Evolutionary conservation across 2,797 vertebrate genomes (phyloP).

Genomic region (Falco biarmicus): DNA sequence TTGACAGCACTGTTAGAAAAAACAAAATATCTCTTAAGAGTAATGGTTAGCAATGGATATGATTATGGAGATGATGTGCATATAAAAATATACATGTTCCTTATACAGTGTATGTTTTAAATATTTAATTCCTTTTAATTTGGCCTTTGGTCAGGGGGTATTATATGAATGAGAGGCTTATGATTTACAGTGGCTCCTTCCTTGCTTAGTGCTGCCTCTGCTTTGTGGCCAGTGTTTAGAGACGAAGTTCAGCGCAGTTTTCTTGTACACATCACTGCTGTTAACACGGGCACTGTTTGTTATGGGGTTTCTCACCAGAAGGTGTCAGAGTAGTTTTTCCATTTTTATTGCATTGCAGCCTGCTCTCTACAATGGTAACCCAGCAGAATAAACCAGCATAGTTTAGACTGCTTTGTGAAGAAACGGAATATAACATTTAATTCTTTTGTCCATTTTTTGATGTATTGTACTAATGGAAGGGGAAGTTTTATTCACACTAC

Average conservation of each 20-base stretch:
- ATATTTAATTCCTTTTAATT: background rate
- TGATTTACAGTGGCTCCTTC: background rate
- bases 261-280: background rate
- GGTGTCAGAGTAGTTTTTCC: slow-evolving; percentile 62
- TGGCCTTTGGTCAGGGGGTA: background rate
- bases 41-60: accelerated
- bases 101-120: background rate
- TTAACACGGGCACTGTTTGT: background rate
- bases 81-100: background rate
- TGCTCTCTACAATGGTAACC: background rate
- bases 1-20: background rate
- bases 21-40: background rate
- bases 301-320: slow-evolving; percentile 43
- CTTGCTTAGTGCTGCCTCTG: background rate
- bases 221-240: background rate
- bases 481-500: background rate
- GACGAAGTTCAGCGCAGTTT: background rate
- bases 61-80: background rate
- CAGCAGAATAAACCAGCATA: background rate
- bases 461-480: background rate
- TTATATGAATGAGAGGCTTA: background rate
- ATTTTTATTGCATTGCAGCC: background rate
- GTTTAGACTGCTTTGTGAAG: slow-evolving; percentile 14
- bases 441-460: background rate
- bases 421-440: background rate